These are phyloP conservation scores for Phaonia tiefii DNA, from an alignment of 2,888 invertebrate genomes.

Conservation along the genomic window DNA sequence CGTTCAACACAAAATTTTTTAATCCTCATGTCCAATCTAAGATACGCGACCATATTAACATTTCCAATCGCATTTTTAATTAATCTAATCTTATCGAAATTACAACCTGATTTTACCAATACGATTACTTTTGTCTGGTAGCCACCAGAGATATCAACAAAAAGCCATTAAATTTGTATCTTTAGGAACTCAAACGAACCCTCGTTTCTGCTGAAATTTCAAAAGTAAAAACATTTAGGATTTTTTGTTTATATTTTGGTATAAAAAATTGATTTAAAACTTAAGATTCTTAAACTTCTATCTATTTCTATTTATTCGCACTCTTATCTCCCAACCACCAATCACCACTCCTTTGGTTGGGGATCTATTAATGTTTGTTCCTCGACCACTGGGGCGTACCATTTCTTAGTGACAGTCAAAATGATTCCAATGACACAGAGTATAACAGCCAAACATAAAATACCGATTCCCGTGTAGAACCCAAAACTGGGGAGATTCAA, in stretches of 20 bases:
- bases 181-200: no score
- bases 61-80: no score
- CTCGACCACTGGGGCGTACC: constrained; percentile 38
- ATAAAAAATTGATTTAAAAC: constrained; percentile 8
- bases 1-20: no score
- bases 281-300: background rate
- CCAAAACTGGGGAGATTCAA: constrained; percentile 73
- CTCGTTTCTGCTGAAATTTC: no score
- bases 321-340: background rate
- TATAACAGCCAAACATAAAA: constrained; percentile 72
- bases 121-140: no score
- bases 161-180: no score
- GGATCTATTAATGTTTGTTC: constrained; percentile 22
- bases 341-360: background rate
- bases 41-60: no score
- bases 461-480: constrained; percentile 72
- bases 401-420: constrained; percentile 71
- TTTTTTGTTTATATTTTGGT: constrained; percentile 16
- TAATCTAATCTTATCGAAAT: no score
- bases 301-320: background rate
- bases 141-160: no score
- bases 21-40: no score
- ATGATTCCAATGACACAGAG: constrained; percentile 69
- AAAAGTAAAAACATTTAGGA: no score
- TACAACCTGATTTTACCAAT: no score